Conservation (phyloP, 2,797 vertebrate species). For the Amazonetta brasiliensis region DNA sequence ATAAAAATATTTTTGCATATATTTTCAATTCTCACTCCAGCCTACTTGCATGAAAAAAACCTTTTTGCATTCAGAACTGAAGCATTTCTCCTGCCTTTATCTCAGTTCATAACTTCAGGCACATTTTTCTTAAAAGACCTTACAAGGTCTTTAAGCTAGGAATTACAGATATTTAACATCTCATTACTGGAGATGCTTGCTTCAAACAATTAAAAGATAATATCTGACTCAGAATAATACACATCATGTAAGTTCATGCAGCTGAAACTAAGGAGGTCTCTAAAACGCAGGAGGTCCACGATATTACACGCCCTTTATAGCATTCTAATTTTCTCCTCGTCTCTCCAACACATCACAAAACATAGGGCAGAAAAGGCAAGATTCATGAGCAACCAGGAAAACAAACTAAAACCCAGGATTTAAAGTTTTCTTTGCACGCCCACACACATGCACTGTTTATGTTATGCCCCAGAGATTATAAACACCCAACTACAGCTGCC, state of each 20-base stretch:
- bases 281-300: neutral
- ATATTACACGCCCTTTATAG: neutral
- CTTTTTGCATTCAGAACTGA: neutral
- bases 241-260: neutral
- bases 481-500: neutral
- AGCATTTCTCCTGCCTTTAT: neutral
- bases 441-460: neutral
- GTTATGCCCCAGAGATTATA: neutral
- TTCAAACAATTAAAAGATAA: neutral
- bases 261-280: neutral
- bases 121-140: neutral
- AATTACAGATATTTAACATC: neutral
- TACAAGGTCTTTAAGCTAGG: neutral
- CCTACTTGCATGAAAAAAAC: neutral
- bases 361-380: neutral
- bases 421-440: accelerated
- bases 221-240: neutral
- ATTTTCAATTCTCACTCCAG: neutral
- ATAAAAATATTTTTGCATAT: neutral
- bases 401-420: neutral
- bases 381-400: neutral
- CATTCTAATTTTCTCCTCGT: neutral
- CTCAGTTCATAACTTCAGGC: neutral
- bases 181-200: neutral
- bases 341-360: neutral